Evolutionary conservation across 1,140 invertebrate species (phyloP), one percentile per base, ranked within the genome.

Genomic region (Episyrphus balteatus): DNA sequence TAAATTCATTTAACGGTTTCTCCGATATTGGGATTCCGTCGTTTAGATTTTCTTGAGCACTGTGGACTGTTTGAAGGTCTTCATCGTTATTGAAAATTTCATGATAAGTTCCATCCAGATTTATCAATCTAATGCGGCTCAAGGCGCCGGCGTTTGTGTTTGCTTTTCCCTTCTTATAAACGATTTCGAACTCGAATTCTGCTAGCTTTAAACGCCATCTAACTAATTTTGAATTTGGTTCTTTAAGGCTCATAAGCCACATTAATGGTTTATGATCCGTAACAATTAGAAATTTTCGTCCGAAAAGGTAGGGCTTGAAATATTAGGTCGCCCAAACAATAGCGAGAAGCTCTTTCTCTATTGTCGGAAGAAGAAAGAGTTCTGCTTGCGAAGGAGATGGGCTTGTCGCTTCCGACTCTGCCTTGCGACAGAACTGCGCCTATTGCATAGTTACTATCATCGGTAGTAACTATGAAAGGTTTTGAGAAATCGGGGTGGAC

Each of bases 231-330:
- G 48, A 52, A 38, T 54, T 58, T 3, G 53, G 48, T 21, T 65
- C 56, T 52, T 71, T 73, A 1, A 70, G 50, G 32, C 50, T 51
- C 47, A 57, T 57, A 36, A 77, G 49, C 61, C 64, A 71, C 49
- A 47, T 42, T n/a, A 54, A 18, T 18, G 50, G 46, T 44, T 40
- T 34, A 40, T 51, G 42, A 36, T 52, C 50, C 2, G 51, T 53
- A 2, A 42, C 30, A 12, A 53, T 32, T 17, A 5, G 55, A 37
- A 70, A 70, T 51, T 51, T 51, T 42, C 42, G 42, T 6, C 65
- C 62, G 31, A 52, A 64, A 3, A 70, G n/a, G 51, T 69, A 70
- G 17, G 58, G 59, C 49, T 62, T 37, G 48, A 73, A 74, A 42
- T 71, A 54, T 52, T 71, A 58, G 3, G 70, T 56, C 1, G 64